phyloP scores from a whole-genome alignment of 2,888 invertebrate genomes.

The Creontiades dilutus region DNA sequence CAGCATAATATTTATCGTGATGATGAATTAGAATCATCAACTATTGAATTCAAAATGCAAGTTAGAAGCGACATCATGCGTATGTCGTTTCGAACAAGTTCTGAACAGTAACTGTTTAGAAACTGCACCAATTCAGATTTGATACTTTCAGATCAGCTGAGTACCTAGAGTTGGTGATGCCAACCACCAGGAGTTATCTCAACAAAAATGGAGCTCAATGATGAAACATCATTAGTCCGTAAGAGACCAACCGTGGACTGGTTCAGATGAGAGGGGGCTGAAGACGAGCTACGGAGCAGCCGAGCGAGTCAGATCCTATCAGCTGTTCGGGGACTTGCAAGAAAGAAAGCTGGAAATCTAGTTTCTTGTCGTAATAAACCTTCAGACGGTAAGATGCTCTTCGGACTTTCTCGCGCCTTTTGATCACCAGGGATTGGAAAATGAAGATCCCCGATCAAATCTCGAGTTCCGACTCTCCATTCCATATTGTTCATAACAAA shows the following conservation, averaged over 20 bases:
- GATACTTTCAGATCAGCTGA: too few relatives aligned
- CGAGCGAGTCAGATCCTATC: conserved; percentile 50
- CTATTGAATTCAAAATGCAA: too few relatives aligned
- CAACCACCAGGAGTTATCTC: too few relatives aligned
- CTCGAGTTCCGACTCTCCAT: background rate
- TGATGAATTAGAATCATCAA: too few relatives aligned
- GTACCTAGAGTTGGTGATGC: too few relatives aligned
- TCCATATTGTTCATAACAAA: background rate
- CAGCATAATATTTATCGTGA: too few relatives aligned
- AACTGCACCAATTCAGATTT: too few relatives aligned
- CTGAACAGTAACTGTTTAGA: too few relatives aligned
- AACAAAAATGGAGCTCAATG: background rate
- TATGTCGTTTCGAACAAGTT: too few relatives aligned
- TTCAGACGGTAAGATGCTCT: conserved; percentile 11
- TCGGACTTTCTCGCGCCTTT: conserved; percentile 46
- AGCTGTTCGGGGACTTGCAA: background rate
- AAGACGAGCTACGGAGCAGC: background rate
- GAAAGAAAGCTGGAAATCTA: conserved; percentile 67
- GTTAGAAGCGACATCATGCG: too few relatives aligned
- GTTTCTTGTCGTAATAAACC: conserved; percentile 61
- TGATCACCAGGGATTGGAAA: background rate
- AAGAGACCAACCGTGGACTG: background rate
- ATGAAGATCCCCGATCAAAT: background rate
- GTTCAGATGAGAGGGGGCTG: background rate
- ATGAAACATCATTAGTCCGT: background rate